Conservation (phyloP, 30 jellyfish, hydroid and myxozoan genomes). For the Cassiopea xamachana region DNA sequence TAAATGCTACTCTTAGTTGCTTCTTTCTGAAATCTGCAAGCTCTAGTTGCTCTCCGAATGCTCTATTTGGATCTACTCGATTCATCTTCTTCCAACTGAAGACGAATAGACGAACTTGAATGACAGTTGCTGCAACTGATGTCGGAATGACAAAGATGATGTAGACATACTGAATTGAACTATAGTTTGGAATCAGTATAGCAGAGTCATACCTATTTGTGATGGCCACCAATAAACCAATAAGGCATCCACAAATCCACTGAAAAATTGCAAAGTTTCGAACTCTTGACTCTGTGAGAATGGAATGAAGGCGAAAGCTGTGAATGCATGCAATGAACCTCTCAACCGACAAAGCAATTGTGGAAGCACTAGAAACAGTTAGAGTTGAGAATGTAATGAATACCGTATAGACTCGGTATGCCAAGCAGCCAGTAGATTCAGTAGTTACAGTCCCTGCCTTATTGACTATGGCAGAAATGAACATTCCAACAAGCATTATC, state of each 20-base stretch:
- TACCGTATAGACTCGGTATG: neutral
- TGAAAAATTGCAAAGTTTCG: too few species aligned
- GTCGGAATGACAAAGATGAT: neutral
- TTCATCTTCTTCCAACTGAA: neutral
- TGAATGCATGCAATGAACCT: conserved; percentile 22
- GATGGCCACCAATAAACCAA: neutral
- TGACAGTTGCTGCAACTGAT: neutral
- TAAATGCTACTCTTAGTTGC: conserved; percentile 4
- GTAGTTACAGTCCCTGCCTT: neutral
- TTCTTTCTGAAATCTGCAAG: conserved; percentile 4
- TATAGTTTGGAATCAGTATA: neutral
- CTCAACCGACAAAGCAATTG: conserved; percentile 11
- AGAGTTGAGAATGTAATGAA: neutral
- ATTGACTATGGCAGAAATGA: neutral
- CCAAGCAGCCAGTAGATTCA: neutral
- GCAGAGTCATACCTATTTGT: neutral
- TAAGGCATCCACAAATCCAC: conserved; percentile 1
- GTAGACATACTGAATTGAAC: neutral
- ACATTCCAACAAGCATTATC: neutral
- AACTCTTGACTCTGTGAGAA: conserved; percentile 5
- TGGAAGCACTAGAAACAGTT: neutral
- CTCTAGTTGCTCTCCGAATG: neutral
- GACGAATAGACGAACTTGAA: neutral
- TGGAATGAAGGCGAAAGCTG: conserved; percentile 11
- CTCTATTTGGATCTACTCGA: neutral